phyloP scores from a whole-genome alignment of 2,888 invertebrate genomes.

The Lepeophtheirus nordmannii region DNA sequence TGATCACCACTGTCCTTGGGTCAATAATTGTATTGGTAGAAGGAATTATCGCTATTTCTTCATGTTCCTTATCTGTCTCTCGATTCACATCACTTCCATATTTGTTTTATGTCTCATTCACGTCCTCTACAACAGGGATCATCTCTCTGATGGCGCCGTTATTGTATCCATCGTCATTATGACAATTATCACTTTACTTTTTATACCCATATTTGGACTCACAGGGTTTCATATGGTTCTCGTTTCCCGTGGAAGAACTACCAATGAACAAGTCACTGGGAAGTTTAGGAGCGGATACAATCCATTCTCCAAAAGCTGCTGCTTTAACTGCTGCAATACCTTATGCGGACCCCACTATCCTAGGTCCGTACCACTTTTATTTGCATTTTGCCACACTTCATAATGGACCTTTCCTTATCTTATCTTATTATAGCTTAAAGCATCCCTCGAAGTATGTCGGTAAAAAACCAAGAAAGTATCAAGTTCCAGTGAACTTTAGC shows the following conservation, averaged over 20 bases:
- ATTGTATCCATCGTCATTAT: slow-evolving; percentile 54
- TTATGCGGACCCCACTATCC: slow-evolving; percentile 95
- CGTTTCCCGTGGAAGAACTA: slow-evolving; percentile 87
- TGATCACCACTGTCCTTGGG: slow-evolving; percentile 98
- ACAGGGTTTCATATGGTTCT: slow-evolving; percentile 96
- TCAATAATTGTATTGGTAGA: slow-evolving; percentile 90
- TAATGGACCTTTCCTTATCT: background rate
- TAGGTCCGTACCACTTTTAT: slow-evolving; percentile 43
- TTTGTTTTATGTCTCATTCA: slow-evolving; percentile 82
- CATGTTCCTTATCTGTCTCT: slow-evolving; percentile 88
- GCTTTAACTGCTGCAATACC: slow-evolving; percentile 83
- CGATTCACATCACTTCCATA: slow-evolving; percentile 93
- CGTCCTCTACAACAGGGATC: slow-evolving; percentile 68
- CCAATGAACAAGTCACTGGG: slow-evolving; percentile 98
- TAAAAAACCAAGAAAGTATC: slow-evolving; percentile 40
- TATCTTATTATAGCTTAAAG: slow-evolving; percentile 41
- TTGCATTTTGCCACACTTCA: background rate
- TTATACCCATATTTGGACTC: slow-evolving; percentile 91
- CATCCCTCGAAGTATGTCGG: slow-evolving; percentile 51
- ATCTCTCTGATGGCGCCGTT: slow-evolving; percentile 50
- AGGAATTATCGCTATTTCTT: slow-evolving; percentile 98
- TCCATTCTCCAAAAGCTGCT: slow-evolving; percentile 90
- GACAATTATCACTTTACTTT: slow-evolving; percentile 73
- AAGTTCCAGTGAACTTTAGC: slow-evolving; percentile 34
- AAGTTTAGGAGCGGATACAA: slow-evolving; percentile 97